Base-by-base conservation (phyloP, 2,888 invertebrate species). In the Pandemis heparana region DNA sequence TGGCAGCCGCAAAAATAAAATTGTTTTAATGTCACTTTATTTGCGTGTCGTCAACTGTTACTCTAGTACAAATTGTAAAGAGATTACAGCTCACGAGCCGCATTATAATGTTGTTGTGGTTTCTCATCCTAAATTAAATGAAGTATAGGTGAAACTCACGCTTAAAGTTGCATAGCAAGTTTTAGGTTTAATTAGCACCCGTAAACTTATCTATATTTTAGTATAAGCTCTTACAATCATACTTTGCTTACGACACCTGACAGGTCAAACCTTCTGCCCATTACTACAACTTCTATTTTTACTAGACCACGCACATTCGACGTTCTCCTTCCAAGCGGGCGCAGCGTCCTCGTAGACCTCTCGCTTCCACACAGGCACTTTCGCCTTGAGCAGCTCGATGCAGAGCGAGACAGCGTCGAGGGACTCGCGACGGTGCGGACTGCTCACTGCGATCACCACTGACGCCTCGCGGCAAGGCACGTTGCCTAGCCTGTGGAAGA, bases 341-440 rank as follows among this genome's bases (percentile, higher is more conserved):
- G 94, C 90, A 32, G 95, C 90, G 67, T 95, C 95, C 39, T 92
- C 95, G 88, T 99, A 99, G 38, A 97, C 94, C 94, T 99, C 99
- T 88, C 98, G 98, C 91, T 99, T 99, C 99, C 99, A 99, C 75
- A 99, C 98, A 0, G 99, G 99, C 46, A 99, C 99, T 39, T 95
- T 95, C 71, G 96, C 96, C 88, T 99, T 99, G 0, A 99, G 94
- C 71, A 95, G 95, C 80, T 99, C 97, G 78, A 99, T 98, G 79
- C 97, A 97, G 92, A 95, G 97, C 66, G 97, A 95, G 0, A 98
- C 97, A 2, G 99, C 98, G 80, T 96, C 96, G 7, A 99, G 93
- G 0, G 98, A 97, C 71, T 97, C 97, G 65, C 95, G 93, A 43
- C 99, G 95, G 89, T 99, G 99, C 0, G 98, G 96, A 14, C 99